Conservation (phyloP, 2,888 invertebrate species). For the Acheta domesticus region DNA sequence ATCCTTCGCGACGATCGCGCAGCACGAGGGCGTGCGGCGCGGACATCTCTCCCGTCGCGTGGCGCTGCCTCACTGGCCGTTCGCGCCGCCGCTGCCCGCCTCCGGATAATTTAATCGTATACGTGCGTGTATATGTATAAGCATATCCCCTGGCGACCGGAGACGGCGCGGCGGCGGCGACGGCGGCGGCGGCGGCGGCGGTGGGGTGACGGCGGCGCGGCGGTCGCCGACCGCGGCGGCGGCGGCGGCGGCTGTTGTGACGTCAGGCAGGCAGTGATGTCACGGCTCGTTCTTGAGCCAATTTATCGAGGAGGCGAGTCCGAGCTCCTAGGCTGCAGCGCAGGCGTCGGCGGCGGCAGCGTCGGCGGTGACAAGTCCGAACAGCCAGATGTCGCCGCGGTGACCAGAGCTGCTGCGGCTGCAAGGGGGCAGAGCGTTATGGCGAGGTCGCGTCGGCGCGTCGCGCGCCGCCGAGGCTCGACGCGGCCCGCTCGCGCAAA, state of each 20-base stretch:
- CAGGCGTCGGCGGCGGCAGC: not conserved
- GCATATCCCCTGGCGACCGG: constrained; percentile 1
- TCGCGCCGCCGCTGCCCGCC: constrained; percentile 18
- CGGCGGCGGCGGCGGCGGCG: not conserved
- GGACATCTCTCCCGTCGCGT: not conserved
- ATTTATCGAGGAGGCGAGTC: not conserved
- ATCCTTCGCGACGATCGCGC: not conserved
- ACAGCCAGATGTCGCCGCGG: not conserved
- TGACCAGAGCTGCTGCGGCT: not conserved
- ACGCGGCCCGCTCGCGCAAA: not conserved
- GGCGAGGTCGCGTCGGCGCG: too few species aligned
- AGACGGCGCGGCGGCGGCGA: not conserved
- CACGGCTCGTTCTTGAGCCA: not conserved
- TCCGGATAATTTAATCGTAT: constrained; percentile 19
- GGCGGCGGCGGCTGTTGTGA: not conserved
- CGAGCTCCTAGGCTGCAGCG: not conserved
- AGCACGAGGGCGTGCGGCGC: not conserved
- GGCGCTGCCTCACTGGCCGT: constrained; percentile 2
- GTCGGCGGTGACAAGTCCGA: not conserved
- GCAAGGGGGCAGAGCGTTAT: not conserved
- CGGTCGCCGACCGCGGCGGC: not conserved
- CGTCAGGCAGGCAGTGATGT: not conserved
- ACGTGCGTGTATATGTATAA: not conserved
- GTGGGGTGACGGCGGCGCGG: not conserved
- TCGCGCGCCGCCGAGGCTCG: too few species aligned